Evolutionary conservation across 2,113 vertebrate species (phyloP), one percentile per base, ranked within the genome.

Genomic region (Semicossyphus pulcher): DNA sequence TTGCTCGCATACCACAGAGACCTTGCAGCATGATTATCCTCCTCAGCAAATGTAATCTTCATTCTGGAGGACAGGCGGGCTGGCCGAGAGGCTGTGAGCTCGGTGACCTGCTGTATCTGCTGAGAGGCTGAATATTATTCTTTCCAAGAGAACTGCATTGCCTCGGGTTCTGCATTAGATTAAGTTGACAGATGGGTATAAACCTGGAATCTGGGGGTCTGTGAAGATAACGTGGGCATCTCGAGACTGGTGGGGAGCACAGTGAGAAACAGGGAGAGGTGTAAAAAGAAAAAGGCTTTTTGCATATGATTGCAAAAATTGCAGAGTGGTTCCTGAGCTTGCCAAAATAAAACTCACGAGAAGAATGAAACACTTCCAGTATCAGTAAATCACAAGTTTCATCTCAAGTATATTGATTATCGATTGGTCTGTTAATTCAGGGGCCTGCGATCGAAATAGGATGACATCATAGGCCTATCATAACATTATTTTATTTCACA

Each of bases 41-140:
- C 76, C 87, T 87, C 83, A 71, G 84, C 74, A 71, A 89, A 87
- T 83, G 83, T 86, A 87, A 92, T 92, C 88, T 92, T 89, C 79
- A 87, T 88, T 87, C 69, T 73, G 37, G 69, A 61, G 78, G 86
- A 90, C n/a, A 3, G 72, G 75, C 28, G 23, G 62, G 71, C 72
- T 4, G 73, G 81, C 59, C 48, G 8, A 72, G 52, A 76, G 75
- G 79, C 78, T 63, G 52, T 71, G 76, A 89, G 84, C 74, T 80
- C 86, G 47, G 73, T 76, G 78, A 88, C 87, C 88, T 70, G 52
- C 83, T 74, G 77, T 76, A 84, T 82, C 81, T 79, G 86, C 85
- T 64, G 57, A 79, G 76, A 76, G 74, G 56, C 41, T 59, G 72
- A 75, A 84, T 79, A 83, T 83, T 78, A 80, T 78, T 86, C 75